Evolutionary conservation across 2,797 vertebrate genomes (phyloP).

Genomic region (Peromyscus aztecus): DNA sequence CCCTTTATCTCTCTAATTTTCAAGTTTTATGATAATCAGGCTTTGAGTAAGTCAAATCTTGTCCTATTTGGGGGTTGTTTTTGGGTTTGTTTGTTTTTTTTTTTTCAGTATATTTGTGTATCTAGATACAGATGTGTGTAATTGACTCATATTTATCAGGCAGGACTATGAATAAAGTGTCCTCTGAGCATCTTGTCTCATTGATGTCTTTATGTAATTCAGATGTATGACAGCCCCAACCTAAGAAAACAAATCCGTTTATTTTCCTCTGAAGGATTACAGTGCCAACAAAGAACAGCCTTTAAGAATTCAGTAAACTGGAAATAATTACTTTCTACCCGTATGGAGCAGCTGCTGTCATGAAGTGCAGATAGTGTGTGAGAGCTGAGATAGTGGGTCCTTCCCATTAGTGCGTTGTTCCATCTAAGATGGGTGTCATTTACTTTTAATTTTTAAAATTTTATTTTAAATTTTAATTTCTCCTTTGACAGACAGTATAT

Average conservation of each 20-base stretch:
- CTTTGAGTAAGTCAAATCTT: constrained; percentile 8
- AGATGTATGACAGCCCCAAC: not conserved
- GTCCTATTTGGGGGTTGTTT: not conserved
- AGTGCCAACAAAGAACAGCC: not conserved
- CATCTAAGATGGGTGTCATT: not conserved
- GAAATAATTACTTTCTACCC: not conserved
- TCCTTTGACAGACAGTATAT: not conserved
- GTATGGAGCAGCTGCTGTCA: not conserved
- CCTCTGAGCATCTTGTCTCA: not conserved
- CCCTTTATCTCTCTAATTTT: constrained; percentile 13
- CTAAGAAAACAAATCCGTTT: not conserved
- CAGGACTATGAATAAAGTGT: not conserved
- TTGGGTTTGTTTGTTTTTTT: not conserved
- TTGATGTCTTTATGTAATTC: not conserved
- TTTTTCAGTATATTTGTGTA: not conserved
- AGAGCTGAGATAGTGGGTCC: not conserved
- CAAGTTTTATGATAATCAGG: not conserved
- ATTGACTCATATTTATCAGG: not conserved
- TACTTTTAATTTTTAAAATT: constrained; percentile 13
- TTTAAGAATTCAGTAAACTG: constrained; percentile 30
- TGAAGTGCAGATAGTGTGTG: not conserved
- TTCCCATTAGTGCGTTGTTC: not conserved
- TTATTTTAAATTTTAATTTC: constrained; percentile 33
- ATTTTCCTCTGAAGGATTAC: constrained; percentile 24
- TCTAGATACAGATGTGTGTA: not conserved